Base-by-base conservation (phyloP, 2,888 invertebrate species). In the Adelognathus sp. region DNA sequence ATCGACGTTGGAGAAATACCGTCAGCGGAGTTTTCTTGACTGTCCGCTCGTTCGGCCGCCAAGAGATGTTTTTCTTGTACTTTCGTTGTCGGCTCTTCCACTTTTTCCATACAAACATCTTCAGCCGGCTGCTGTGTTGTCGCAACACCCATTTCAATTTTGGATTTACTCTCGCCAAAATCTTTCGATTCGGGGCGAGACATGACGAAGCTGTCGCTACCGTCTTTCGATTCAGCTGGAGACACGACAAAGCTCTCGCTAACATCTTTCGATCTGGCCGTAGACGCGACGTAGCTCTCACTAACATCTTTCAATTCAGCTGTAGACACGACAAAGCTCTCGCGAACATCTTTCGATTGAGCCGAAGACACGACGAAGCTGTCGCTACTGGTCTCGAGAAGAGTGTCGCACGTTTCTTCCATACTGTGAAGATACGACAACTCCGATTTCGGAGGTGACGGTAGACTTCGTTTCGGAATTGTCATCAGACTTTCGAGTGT, bases 401-500 rank as follows among this genome's bases (percentile, higher is more conserved):
- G n/a, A 21, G 7, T 29, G 4, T 63, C 36, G 18, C 18, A 0
- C 1, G 33, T 39, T 41, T 60, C 41, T 3, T 61, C 54, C 7
- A 18, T 64, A 36, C 7, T 36, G 7, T 11, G 31, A 6, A 18
- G n/a, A 33, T 64, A 36, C 9, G 3, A 27, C 9, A 18, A 31
- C 0, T 46, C 16, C 14, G 11, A 14, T 11, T 67, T 41, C 24
- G 5, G 29, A 29, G 31, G 1, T 2, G 6, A 1, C 14, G 2
- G 21, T 50, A 1, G 24, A 11, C 18, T 41, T 33, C 18, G 9
- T 64, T 67, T 80, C 41, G 81, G 81, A 31, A 83, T 44, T 16
- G 66, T 72, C 50, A 81, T 80, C 31, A 83, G 54, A 31, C 61
- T 71, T 1, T 83, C 81, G 9, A 84, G 58, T 18, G 79, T 74